These are phyloP conservation scores for Hemibagrus guttatus DNA, from an alignment of 2,797 vertebrate species.

Conservation along the genomic window DNA sequence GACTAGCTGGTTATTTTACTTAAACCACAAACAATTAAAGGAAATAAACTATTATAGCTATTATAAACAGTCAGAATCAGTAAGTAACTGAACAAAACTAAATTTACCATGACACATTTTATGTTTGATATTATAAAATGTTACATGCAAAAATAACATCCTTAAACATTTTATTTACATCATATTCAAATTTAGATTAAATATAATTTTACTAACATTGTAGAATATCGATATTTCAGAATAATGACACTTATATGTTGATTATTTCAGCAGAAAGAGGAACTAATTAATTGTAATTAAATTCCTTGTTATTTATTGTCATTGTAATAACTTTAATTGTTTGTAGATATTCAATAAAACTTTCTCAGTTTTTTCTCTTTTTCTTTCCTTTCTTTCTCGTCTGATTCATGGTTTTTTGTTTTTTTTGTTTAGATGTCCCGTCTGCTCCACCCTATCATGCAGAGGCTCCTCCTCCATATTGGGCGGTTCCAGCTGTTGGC, in stretches of 20 bases:
- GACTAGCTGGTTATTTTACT: background rate
- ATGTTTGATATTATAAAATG: background rate
- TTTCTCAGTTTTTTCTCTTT: background rate
- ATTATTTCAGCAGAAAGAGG: background rate
- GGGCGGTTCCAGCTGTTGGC: background rate
- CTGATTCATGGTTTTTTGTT: background rate
- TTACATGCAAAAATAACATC: background rate
- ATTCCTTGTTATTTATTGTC: too few relatives aligned
- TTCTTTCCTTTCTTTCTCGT: background rate
- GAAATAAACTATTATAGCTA: background rate
- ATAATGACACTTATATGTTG: too few relatives aligned
- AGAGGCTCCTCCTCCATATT: slow-evolving; percentile 4
- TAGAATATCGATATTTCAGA: background rate
- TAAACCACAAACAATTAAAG: background rate
- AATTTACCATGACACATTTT: background rate
- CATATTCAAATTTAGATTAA: background rate
- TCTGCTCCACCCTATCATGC: background rate
- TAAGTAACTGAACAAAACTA: background rate
- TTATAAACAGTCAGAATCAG: background rate
- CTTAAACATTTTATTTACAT: background rate
- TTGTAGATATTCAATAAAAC: background rate
- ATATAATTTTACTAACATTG: background rate
- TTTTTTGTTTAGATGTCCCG: background rate
- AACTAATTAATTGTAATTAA: background rate
- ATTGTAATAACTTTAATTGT: background rate